Base-by-base conservation (phyloP, 2,797 vertebrate genomes). In the Sternarchorhynchus goeldii region DNA sequence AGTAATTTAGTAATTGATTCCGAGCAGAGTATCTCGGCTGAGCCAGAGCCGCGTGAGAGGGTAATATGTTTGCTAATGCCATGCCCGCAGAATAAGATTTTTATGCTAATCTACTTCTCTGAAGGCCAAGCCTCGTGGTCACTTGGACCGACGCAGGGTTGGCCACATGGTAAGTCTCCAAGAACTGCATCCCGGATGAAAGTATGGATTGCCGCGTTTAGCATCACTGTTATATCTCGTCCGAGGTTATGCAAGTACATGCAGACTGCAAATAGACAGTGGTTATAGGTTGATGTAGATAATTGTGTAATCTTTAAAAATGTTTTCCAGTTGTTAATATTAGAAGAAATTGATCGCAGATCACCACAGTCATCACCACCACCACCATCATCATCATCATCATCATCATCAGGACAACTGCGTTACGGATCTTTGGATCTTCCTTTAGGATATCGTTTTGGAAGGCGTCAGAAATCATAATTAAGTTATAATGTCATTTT, bases 1-100 rank as follows among this genome's bases (percentile, higher is more conserved):
- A 96, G 97, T 99, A 96, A 99, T 99, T 99, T 98, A 97, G 96
- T 98, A 99, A 99, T 99, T 99, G 97, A 98, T 99, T 97, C 96
- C 93, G 95, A 95, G 95, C 95, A 89, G 91, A 91, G 95, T 93
- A 90, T 94, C 92, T 93, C 88, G 89, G 94, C 91, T 95, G 95
- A 95, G 94, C 95, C 94, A 92, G 93, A 92, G 92, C 94, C 93
- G 93, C 93, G 92, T 96, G 95, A 87, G 93, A 94, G 95, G 95
- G 94, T 94, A 95, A 96, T 97, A 97, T 94, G 95, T 96, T 95
- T 97, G 95, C 96, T 98, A 97, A 99, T 99, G 96, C 96, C 94
- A 96, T 97, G 95, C 95, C 94, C 92, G 81, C 88, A 94, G 93
- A 98, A 98, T 96, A 94, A 97, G 94, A 98, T 99, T 99, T 96